Base-by-base conservation (phyloP, 2,113 vertebrate species). In the Platysternon megacephalum region DNA sequence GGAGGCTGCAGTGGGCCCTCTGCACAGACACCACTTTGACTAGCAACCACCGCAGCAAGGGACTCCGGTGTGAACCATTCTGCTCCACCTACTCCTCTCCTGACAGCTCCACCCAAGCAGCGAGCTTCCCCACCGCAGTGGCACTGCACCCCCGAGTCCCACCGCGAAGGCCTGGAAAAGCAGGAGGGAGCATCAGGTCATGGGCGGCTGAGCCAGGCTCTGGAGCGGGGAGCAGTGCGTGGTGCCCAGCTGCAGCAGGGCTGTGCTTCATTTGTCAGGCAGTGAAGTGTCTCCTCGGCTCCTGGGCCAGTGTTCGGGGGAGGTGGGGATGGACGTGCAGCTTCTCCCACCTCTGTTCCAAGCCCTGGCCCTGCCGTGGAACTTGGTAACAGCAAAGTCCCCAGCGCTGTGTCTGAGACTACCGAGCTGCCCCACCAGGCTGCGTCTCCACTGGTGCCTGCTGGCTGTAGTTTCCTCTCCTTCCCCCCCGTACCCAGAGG, bases 51-150 rank as follows among this genome's bases (percentile, higher is more conserved):
- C 4, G 8, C 35, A 72, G 65, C 58, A 35, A 65, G 61, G 61
- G 61, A 8, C 32, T 35, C 93, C 42, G 55, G 95, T 87, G 53
- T 83, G 86, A 91, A 81, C n/a, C 78, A 49, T 28, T 94, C 83
- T 88, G 93, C 87, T 2, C n/a, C 83, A 9, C 42, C 85, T 11
- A 4, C 16, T 92, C 81, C 52, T 89, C 29, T 91, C 94, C 88
- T 74, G 22, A 91, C 88, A 88, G 68, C 79, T 81, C 72, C 24
- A 19, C 32, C 72, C 72, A 42, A 82, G 86, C 55, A 89, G 88
- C 56, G 85, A 83, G 86, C 79, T 86, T 61, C 85, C 58, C 29
- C 24, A 7, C 79, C 56, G 88, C 79, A 81, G 58, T 85, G 29
- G 72, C 42, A 81, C 82, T 85, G 84, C 82, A 82, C 49, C 82